phyloP scores from a whole-genome alignment of 1,140 invertebrate species.

The Stegodyphus mimosarum region DNA sequence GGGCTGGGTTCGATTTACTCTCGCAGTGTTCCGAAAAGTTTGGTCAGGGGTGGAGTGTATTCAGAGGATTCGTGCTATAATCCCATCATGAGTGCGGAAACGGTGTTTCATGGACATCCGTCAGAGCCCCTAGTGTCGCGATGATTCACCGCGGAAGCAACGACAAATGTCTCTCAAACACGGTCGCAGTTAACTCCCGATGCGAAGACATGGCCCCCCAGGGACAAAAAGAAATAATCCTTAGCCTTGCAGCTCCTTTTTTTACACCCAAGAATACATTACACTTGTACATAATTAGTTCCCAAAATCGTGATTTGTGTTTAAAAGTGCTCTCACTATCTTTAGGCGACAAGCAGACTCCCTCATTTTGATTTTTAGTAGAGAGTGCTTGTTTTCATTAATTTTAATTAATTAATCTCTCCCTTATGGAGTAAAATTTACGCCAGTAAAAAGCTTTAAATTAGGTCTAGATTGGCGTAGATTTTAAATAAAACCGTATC shows the following conservation, averaged over 20 bases:
- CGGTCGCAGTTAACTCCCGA: not conserved
- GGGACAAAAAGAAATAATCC: not conserved
- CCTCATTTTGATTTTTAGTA: not conserved
- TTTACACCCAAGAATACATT: not conserved
- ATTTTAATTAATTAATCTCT: too few species aligned
- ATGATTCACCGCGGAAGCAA: constrained; percentile 45
- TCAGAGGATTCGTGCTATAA: constrained; percentile 28
- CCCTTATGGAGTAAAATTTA: too few species aligned
- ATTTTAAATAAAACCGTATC: too few species aligned
- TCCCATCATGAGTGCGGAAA: constrained; percentile 33
- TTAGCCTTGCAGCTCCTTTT: not conserved
- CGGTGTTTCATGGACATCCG: not conserved
- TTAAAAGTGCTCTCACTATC: not conserved
- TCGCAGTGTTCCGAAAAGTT: not conserved
- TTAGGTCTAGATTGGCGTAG: too few species aligned
- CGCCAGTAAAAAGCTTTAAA: too few species aligned
- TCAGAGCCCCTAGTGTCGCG: not conserved
- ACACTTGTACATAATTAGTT: not conserved
- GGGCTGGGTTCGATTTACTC: not conserved
- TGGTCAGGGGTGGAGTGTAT: not conserved
- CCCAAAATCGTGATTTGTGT: not conserved
- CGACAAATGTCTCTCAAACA: constrained; percentile 47
- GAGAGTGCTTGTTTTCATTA: too few species aligned
- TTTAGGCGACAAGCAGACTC: not conserved
- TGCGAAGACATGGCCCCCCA: not conserved